Base-by-base conservation (phyloP, 2,113 vertebrate species). In the Neoarius graeffei region DNA sequence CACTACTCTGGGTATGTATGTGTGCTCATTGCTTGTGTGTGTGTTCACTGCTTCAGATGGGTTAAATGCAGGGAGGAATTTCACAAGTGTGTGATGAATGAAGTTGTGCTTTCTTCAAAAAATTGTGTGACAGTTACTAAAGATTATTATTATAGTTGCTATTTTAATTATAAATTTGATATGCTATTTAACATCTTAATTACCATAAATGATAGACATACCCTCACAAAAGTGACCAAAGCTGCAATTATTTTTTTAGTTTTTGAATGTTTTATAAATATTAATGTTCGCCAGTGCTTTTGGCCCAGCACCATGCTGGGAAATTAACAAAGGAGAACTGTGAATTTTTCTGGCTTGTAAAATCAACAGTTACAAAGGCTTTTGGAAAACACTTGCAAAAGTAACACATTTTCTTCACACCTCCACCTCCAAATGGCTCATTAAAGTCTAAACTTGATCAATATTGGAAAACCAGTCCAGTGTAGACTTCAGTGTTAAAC, bases 341-440 rank as follows among this genome's bases (percentile, higher is more conserved):
- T 62, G 80, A 82, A 82, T 23, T 35, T 20, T 60, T 62, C 80
- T 82, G 80, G 80, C 80, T 82, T 20, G 56, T 60, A 60, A 81
- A 81, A 81, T 60, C 80, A 81, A 81, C 79, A 60, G 80, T 81
- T 82, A 82, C 30, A 25, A 48, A 82, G 57, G 20, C 59, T 62
- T 82, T 48, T 48, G 57, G 30, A 82, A 62, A 62, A 82, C 5
- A 9, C 50, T 69, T 56, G 83, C 17, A 30, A 84, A 84, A 84
- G 50, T 69, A 71, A 84, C 62, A 69, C 83, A 69, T 84, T 84
- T 71, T 42, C 27, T 71, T 84, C 50, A 56, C 83, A 84, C 83
- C 83, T 71, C 64, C 64, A 56, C 50, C 64, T 30, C 25, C 64
- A 56, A 69, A 50, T 69, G 50, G 83, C 64, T 84, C 83, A 84